Percentiles rank a stretch among this genome's conserved stretches.
Evolutionary conservation across 2,113 vertebrate species (phyloP).

Genomic region (Nibea coibor): DNA sequence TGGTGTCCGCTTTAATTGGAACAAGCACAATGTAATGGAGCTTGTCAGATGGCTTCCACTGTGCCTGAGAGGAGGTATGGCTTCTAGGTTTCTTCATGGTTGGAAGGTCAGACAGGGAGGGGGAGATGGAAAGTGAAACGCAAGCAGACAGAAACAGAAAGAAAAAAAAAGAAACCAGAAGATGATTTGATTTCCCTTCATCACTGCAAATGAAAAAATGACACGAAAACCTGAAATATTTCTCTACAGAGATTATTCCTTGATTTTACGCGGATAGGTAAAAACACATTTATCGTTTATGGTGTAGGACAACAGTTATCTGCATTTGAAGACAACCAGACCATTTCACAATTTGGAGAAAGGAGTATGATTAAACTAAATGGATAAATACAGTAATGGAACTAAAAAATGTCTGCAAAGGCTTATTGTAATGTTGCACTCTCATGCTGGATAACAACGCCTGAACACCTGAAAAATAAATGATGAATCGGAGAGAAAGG

Average conservation of each 20-base stretch:
- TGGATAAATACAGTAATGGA: background rate
- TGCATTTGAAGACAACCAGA: background rate
- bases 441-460: background rate
- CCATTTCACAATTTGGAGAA: background rate
- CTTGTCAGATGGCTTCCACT: slow-evolving; percentile 75
- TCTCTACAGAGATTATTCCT: background rate
- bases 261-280: background rate
- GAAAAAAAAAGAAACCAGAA: slow-evolving; percentile 13
- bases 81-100: slow-evolving; percentile 59
- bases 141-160: slow-evolving; percentile 15
- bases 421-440: background rate
- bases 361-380: no score
- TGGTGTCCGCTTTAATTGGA: slow-evolving; percentile 84
- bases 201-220: slow-evolving; percentile 30
- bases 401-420: background rate
- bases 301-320: background rate
- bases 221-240: slow-evolving; percentile 5
- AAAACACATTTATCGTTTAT: background rate
- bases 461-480: background rate
- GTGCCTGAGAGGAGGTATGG: slow-evolving; percentile 59
- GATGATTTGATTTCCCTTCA: slow-evolving; percentile 10
- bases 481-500: background rate
- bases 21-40: slow-evolving; percentile 82
- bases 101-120: slow-evolving; percentile 48
- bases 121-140: slow-evolving; percentile 15